A percentile compares a stretch with the other conserved stretches of the same genome.
Evolutionary conservation across 2,797 vertebrate genomes (phyloP).

Genomic region (Oryzias dopingdopingensis): DNA sequence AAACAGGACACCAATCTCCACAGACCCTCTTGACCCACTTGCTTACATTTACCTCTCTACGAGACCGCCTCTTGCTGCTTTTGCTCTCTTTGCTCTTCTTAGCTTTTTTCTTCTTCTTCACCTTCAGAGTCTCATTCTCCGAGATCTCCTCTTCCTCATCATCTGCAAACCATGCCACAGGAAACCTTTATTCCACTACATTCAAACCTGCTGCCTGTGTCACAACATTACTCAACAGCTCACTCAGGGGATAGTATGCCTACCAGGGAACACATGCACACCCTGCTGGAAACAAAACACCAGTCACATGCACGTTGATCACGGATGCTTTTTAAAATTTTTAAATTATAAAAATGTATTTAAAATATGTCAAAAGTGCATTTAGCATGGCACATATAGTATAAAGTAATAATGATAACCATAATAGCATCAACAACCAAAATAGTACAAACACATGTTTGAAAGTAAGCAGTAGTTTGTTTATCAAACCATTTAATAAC

Average conservation of each 20-base stretch:
- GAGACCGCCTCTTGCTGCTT: conserved; percentile 90
- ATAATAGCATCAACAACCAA: too few relatives aligned
- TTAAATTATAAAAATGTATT: too few relatives aligned
- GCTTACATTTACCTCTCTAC: conserved; percentile 84
- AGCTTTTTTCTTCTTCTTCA: conserved; percentile 98
- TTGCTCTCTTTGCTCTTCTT: conserved; percentile 95
- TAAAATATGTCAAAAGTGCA: too few relatives aligned
- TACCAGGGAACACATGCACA: conserved; percentile 3
- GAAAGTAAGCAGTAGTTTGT: background rate
- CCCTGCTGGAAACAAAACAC: conserved; percentile 5
- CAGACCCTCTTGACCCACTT: background rate
- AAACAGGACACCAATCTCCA: background rate
- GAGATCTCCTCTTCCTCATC: conserved; percentile 95
- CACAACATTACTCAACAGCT: conserved; percentile 3
- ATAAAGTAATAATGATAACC: too few relatives aligned
- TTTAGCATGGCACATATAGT: too few relatives aligned
- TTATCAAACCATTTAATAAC: background rate
- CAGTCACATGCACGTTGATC: background rate
- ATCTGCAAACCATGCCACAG: conserved; percentile 63
- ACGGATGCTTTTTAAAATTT: too few relatives aligned
- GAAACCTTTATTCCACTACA: conserved; percentile 10
- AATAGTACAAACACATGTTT: too few relatives aligned
- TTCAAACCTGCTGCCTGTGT: background rate
- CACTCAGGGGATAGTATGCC: background rate
- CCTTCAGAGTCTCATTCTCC: conserved; percentile 90